A percentile compares a stretch with the other conserved stretches of the same genome.
These are phyloP conservation scores for human (Homo sapiens) DNA, from an alignment of 2,113 vertebrate species.

Conservation along the genomic window GRCh38 chr13:99004001-99004500, in stretches of 20 bases:
- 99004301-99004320: neutral
- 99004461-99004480: neutral
- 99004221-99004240: neutral
- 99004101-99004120: neutral
- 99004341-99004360: neutral
- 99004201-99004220: neutral
- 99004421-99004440: slow-evolving; percentile 2
- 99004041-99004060: neutral
- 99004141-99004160: neutral
- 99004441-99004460: neutral
- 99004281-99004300: neutral
- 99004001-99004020: neutral
- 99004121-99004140: neutral
- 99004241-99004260: neutral
- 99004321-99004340: neutral
- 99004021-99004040: neutral
- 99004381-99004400: neutral
- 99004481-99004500: neutral
- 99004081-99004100: neutral
- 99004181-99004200: too few relatives aligned
- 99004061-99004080: neutral
- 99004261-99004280: neutral
- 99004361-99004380: neutral
- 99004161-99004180: neutral
- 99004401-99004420: neutral